phyloP scores from a whole-genome alignment of 2,888 invertebrate genomes.

The Tiphia femorata region DNA sequence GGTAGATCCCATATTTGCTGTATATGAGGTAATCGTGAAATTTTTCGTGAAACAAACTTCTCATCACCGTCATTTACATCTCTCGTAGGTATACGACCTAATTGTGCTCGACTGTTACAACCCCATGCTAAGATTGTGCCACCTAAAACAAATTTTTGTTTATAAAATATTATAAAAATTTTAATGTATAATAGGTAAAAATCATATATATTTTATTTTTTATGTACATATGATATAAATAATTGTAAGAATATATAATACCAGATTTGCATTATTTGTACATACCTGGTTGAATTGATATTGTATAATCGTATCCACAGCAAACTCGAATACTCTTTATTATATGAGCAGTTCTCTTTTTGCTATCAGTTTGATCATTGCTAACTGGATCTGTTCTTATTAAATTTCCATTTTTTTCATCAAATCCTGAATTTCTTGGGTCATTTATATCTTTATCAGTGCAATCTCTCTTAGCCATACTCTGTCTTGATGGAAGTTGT shows the following conservation, averaged over 20 bases:
- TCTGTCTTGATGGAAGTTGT: slow-evolving; percentile 53
- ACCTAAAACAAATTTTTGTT: slow-evolving; percentile 37
- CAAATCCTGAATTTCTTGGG: neutral
- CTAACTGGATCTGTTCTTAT: too few species aligned
- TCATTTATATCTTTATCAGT: slow-evolving; percentile 7
- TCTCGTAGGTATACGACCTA: slow-evolving; percentile 73
- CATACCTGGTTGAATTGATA: slow-evolving; percentile 73
- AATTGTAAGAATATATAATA: too few species aligned
- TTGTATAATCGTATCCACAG: slow-evolving; percentile 84
- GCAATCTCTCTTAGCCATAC: slow-evolving; percentile 22
- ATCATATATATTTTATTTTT: slow-evolving; percentile 47
- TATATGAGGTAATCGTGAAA: slow-evolving; percentile 76
- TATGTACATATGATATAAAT: too few species aligned
- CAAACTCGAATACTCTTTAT: slow-evolving; percentile 70
- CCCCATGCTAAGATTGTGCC: slow-evolving; percentile 84
- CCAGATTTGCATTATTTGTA: too few species aligned
- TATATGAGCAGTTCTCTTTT: slow-evolving; percentile 47
- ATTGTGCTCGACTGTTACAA: slow-evolving; percentile 77
- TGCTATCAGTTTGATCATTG: slow-evolving; percentile 13
- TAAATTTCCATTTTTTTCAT: slow-evolving; percentile 31
- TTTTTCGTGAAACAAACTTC: slow-evolving; percentile 77
- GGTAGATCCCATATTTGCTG: slow-evolving; percentile 65
- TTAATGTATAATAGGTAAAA: neutral
- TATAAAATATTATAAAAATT: neutral
- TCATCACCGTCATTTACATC: slow-evolving; percentile 73